These are phyloP conservation scores for Caenorhabditis doughertyi DNA, from an alignment of 2,888 invertebrate genomes.

Conservation along the genomic window DNA sequence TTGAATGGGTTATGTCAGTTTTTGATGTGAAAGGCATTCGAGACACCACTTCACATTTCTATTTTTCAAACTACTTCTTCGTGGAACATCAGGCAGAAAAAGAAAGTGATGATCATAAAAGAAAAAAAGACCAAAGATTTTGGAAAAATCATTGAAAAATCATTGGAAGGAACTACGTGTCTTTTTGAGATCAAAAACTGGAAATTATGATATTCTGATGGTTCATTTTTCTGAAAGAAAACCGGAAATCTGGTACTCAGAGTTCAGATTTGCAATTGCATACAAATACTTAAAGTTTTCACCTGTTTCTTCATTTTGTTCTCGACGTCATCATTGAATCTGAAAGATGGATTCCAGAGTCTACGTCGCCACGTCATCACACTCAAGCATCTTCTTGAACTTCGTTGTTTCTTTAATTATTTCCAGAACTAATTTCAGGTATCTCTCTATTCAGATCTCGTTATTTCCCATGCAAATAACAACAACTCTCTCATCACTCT, in stretches of 20 bases:
- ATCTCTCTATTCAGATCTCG: background rate
- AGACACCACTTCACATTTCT: slow-evolving; percentile 7
- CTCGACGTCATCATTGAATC: background rate
- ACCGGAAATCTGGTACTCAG: background rate
- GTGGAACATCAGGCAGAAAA: slow-evolving; percentile 13
- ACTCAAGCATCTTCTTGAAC: background rate
- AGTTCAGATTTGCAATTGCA: slow-evolving; percentile 18
- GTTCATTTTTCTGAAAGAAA: background rate
- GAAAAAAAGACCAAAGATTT: slow-evolving; percentile 10
- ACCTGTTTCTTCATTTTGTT: slow-evolving; percentile 19
- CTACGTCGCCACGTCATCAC: background rate
- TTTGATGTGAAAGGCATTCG: slow-evolving; percentile 16
- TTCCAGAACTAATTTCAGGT: slow-evolving; percentile 3
- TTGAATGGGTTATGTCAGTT: slow-evolving; percentile 32
- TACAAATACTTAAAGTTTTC: slow-evolving; percentile 16
- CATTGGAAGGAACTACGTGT: background rate
- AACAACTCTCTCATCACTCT: background rate
- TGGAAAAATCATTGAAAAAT: background rate
- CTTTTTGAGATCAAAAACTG: background rate
- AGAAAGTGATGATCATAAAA: background rate
- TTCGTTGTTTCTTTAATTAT: background rate
- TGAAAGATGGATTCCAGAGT: background rate
- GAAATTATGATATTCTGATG: background rate
- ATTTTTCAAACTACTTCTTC: background rate
- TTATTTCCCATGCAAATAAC: slow-evolving; percentile 5